Evolutionary conservation across 30 jellyfish, hydroid and myxozoan genomes (phyloP), one percentile per base, ranked within the genome.

Genomic region (Aurelia aurita complex sp. Pacific): DNA sequence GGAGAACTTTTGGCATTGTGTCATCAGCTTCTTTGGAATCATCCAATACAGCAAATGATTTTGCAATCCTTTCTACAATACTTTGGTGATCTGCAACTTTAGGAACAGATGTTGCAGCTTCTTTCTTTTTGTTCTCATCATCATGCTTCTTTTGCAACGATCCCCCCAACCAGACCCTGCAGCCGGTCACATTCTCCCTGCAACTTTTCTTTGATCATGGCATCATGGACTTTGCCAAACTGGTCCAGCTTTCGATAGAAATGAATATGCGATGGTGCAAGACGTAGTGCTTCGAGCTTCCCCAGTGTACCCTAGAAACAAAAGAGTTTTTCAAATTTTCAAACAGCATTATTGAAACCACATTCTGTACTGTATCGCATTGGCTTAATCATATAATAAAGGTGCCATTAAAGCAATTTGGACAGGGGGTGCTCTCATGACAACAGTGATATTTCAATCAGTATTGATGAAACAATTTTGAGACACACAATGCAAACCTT

Each of bases 201-300:
- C 42, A 69, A 16, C 13, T 19, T 69, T 29, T 29, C 62, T 29
- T 69, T 69, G 36, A 69, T 29, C 7, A 29, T 29, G 9, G 35
- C 42, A 57, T 69, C 80, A 42, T 69, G 80, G 80, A 69, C 80
- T 69, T 69, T 69, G 35, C 80, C 80, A 69, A 19, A 69, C 35
- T 53, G 61, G 36, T 29, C 59, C 10, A 69, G 33, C 51, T 69
- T 69, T 69, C 80, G 80, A 42, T 69, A 69, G 32, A 69, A 69
- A 29, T 69, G 80, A 69, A 63, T 69, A 29, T 69, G 80, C 6
- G 80, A 69, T 69, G 80, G 80, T 57, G 42, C 13, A 42, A 69
- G 80, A 19, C 80, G 35, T 57, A 69, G 63, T 69, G 42, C 42
- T 46, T 69, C 23, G 42, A 69, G 80, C 42, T 63, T 69, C 33